These are phyloP conservation scores for Melanerpes formicivorus DNA, from an alignment of 2,113 vertebrate species.

Conservation along the genomic window DNA sequence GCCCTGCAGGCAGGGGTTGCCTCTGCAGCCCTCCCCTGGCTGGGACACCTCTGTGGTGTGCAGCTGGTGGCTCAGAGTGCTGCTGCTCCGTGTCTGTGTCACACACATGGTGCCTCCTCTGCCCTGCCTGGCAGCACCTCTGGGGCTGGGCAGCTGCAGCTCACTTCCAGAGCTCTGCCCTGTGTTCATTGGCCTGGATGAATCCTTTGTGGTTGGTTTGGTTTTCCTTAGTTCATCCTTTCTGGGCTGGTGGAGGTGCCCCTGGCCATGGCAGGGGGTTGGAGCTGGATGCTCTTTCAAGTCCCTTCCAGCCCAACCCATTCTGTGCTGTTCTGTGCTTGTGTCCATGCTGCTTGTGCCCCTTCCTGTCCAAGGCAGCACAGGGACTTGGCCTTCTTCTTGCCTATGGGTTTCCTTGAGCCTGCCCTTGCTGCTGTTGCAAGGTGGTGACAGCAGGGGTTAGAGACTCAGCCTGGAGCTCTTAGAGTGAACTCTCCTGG, in stretches of 20 bases:
- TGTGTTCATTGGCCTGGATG: background rate
- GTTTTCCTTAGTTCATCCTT: background rate
- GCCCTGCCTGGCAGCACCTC: background rate
- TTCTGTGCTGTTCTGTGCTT: background rate
- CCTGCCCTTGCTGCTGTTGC: background rate
- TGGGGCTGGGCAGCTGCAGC: too few relatives aligned
- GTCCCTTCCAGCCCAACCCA: background rate
- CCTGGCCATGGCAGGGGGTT: too few relatives aligned
- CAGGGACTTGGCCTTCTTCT: background rate
- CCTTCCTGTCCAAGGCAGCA: background rate
- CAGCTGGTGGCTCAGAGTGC: background rate
- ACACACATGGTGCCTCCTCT: background rate
- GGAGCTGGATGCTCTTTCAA: too few relatives aligned
- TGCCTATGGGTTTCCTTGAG: background rate
- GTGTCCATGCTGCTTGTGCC: background rate
- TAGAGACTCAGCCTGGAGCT: background rate
- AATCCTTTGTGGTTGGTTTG: accelerated
- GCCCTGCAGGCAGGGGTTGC: background rate
- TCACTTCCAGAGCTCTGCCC: background rate
- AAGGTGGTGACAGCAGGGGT: background rate
- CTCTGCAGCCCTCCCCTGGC: background rate
- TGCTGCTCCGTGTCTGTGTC: background rate
- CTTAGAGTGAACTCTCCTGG: background rate
- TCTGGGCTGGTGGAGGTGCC: too few relatives aligned
- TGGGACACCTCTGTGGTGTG: background rate